phyloP scores from a whole-genome alignment of 2,888 invertebrate genomes.

The Andrena haemorrhoa region DNA sequence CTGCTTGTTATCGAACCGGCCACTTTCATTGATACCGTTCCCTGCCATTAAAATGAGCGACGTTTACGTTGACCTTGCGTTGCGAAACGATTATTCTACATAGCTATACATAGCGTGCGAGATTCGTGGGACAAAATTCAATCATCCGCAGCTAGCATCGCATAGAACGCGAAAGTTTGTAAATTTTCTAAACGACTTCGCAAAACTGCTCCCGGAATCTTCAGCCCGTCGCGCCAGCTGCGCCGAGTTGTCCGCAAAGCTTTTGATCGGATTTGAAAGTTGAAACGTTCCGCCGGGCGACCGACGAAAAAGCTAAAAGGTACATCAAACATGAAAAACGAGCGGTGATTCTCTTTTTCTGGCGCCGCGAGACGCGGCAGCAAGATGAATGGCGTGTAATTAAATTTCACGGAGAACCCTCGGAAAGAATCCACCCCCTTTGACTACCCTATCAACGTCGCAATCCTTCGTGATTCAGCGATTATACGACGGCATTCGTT shows the following conservation, averaged over 20 bases:
- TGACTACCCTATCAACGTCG: constrained; percentile 20
- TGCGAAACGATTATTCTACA: neutral
- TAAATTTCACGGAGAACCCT: constrained; percentile 56
- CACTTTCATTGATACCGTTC: constrained; percentile 28
- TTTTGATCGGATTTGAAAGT: constrained; percentile 64
- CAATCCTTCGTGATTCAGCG: constrained; percentile 39
- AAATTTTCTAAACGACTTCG: constrained; percentile 37
- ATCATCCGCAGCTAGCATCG: neutral
- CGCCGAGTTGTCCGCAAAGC: constrained; percentile 38
- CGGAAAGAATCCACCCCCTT: constrained; percentile 28
- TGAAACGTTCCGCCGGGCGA: constrained; percentile 32
- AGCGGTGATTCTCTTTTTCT: constrained; percentile 16
- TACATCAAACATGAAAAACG: constrained; percentile 25
- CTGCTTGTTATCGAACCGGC: constrained; percentile 12
- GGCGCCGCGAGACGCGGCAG: neutral
- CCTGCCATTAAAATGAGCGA: neutral
- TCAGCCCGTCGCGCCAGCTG: constrained; percentile 33
- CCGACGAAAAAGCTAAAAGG: constrained; percentile 28
- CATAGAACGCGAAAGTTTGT: constrained; percentile 1
- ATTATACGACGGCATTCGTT: constrained; percentile 1
- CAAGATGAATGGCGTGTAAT: constrained; percentile 54
- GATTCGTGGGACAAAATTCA: neutral
- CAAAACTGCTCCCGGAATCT: constrained; percentile 19
- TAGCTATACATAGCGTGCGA: neutral
- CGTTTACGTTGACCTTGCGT: neutral